Evolutionary conservation across 2,113 vertebrate genomes (phyloP).

Genomic region (Anarhynchus alexandrinus): DNA sequence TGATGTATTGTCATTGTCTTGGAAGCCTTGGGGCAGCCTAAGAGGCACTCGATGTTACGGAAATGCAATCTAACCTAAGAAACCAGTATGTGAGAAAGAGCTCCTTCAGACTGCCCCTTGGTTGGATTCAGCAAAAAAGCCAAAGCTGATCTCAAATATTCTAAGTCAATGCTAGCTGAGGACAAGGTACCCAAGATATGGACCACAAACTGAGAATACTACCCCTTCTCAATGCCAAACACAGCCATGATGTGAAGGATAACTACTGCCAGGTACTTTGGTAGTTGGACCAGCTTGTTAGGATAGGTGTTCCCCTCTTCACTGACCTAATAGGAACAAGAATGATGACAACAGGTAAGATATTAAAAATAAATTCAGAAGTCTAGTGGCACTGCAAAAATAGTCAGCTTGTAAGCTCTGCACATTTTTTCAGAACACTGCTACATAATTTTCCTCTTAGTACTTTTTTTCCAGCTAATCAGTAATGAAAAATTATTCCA

Average conservation of each 20-base stretch:
- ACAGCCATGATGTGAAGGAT: background rate
- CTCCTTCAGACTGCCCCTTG: background rate
- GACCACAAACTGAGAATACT: background rate
- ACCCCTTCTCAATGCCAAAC: background rate
- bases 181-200: background rate
- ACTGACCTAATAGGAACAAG: background rate
- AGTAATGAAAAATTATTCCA: background rate
- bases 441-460: background rate
- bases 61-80: background rate
- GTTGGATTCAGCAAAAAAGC: background rate
- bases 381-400: background rate
- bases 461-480: background rate
- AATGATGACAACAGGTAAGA: background rate
- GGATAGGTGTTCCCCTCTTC: background rate
- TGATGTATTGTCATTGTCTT: background rate
- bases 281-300: background rate
- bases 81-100: background rate
- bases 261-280: background rate
- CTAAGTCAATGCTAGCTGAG: background rate
- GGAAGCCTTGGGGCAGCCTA: background rate
- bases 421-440: background rate
- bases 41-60: fast-evolving
- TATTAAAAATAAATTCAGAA: background rate
- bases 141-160: background rate
- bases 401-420: background rate